Evolutionary conservation across 2,888 invertebrate species (phyloP).

Genomic region (Hipparchia sbordonii): DNA sequence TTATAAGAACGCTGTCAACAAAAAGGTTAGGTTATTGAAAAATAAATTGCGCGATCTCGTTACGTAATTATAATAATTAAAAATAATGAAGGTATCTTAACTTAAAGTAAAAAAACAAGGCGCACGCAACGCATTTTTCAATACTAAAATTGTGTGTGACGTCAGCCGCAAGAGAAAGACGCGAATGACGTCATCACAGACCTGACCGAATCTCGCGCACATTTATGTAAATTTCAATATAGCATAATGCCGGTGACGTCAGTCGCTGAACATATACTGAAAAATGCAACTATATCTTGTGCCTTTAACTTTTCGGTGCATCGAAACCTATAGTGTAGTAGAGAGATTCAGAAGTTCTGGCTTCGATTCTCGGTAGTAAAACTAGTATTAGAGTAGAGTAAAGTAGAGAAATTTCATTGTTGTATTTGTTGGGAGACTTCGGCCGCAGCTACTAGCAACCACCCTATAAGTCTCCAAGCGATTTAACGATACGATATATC

Average conservation of each 20-base stretch:
- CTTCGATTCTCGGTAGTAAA: neutral
- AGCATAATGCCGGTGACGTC: neutral
- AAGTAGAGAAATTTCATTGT: too few species aligned
- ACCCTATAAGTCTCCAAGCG: too few species aligned
- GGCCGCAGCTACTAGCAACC: too few species aligned
- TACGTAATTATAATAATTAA: constrained; percentile 45
- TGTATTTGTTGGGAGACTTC: too few species aligned
- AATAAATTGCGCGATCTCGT: constrained; percentile 72
- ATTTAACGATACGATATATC: too few species aligned
- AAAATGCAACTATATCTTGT: neutral
- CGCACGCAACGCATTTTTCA: too few species aligned
- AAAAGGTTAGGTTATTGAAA: constrained; percentile 67
- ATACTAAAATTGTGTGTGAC: too few species aligned
- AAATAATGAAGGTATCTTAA: neutral
- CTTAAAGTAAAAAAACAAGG: neutral
- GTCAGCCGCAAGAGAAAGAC: too few species aligned
- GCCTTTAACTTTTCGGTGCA: too few species aligned
- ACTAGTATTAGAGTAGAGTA: neutral
- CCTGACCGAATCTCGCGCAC: neutral
- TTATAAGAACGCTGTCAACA: constrained; percentile 73
- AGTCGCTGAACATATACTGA: neutral
- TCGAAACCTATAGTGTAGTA: neutral
- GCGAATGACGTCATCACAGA: too few species aligned
- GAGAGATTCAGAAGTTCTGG: neutral
- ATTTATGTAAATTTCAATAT: neutral